Conservation (phyloP, 53 echinoderm and acorn worm species). For the Holothuria scabra region DNA sequence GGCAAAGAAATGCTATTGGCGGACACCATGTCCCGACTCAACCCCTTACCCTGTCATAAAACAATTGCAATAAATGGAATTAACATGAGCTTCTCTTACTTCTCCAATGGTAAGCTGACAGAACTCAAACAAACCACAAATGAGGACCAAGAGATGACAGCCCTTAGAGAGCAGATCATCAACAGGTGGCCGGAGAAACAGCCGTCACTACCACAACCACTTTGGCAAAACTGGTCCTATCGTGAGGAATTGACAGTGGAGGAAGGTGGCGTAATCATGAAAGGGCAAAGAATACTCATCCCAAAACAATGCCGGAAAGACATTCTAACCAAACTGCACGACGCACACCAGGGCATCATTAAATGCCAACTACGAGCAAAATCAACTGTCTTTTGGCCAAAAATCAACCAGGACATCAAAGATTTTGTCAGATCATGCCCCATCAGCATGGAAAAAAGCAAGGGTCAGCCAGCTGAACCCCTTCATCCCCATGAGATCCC, state of each 20-base stretch:
- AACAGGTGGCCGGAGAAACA: slow-evolving; percentile 55
- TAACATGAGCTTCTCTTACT: slow-evolving; percentile 4
- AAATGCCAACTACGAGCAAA: too few species aligned
- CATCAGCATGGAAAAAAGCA: slow-evolving; percentile 49
- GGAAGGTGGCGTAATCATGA: too few species aligned
- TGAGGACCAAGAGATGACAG: not conserved
- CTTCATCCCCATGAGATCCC: too few species aligned
- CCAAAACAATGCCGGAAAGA: not conserved
- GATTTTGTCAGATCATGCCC: slow-evolving; percentile 35
- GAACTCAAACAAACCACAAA: too few species aligned
- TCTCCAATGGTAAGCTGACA: slow-evolving; percentile 13
- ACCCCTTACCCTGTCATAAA: too few species aligned
- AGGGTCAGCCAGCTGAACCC: slow-evolving; percentile 54
- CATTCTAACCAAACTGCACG: not conserved
- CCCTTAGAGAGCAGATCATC: not conserved
- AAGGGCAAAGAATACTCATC: slow-evolving; percentile 18
- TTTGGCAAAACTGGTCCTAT: slow-evolving; percentile 10
- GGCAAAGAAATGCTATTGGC: too few species aligned
- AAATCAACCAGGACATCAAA: slow-evolving; percentile 58
- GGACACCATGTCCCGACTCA: too few species aligned
- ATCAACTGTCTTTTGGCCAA: too few species aligned
- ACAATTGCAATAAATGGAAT: slow-evolving; percentile 6
- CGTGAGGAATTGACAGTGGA: not conserved
- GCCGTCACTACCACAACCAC: too few species aligned
- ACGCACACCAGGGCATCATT: too few species aligned